phyloP scores from a whole-genome alignment of 2,888 invertebrate genomes.

The Scaptomyza reducta region DNA sequence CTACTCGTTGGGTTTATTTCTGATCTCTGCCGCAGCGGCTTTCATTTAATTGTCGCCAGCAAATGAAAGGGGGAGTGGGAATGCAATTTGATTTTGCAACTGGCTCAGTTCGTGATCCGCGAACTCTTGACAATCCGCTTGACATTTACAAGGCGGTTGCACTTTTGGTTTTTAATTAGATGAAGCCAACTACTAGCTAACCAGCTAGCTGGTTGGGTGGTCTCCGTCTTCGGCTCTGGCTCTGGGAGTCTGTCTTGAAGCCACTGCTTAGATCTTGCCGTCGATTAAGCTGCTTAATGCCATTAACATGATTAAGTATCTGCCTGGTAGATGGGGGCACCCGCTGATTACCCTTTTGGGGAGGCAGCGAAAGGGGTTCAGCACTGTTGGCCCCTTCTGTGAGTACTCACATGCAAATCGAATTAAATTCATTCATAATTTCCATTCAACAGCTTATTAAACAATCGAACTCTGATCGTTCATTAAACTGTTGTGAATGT shows the following conservation, averaged over 20 bases:
- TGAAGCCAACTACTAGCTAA: constrained; percentile 36
- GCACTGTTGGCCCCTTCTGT: constrained; percentile 23
- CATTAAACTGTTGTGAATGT: constrained; percentile 46
- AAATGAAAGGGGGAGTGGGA: constrained; percentile 39
- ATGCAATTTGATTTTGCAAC: constrained; percentile 80
- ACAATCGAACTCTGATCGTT: constrained; percentile 77
- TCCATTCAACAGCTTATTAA: constrained; percentile 63
- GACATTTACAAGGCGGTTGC: constrained; percentile 76
- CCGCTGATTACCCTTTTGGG: constrained; percentile 36
- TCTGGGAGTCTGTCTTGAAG: constrained; percentile 46
- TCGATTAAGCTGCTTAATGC: constrained; percentile 79
- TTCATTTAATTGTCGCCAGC: constrained; percentile 59
- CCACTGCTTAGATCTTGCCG: constrained; percentile 75
- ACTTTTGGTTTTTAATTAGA: constrained; percentile 78
- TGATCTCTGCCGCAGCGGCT: constrained; percentile 55
- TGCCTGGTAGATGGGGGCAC: constrained; percentile 24
- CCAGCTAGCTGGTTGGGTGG: constrained; percentile 58
- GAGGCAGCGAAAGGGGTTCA: constrained; percentile 6
- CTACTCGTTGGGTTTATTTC: constrained; percentile 1
- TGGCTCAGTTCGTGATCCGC: constrained; percentile 71
- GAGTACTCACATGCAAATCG: constrained; percentile 15
- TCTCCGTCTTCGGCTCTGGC: constrained; percentile 20
- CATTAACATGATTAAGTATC: constrained; percentile 76
- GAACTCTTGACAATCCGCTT: constrained; percentile 60
- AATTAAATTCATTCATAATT: constrained; percentile 69